Base-by-base conservation (phyloP, 2,888 invertebrate genomes). In the Plagodis pulveraria region DNA sequence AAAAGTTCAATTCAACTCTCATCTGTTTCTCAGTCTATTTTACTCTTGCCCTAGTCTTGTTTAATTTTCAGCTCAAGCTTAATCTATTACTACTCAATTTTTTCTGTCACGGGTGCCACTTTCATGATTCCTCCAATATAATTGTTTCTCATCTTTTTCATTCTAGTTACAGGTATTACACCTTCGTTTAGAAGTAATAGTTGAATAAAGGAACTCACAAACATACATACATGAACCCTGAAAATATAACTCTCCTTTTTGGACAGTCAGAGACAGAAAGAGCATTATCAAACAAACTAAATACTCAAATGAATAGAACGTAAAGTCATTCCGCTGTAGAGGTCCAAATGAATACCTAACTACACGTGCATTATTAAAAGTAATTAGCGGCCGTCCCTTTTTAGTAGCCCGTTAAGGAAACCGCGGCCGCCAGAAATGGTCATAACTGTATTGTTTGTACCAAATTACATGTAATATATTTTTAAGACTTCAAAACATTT, bases 311-410 rank as follows among this genome's bases (percentile, higher is more conserved):
- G 45, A 66, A 64, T 68, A 67, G 62, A 76, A 66, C 58, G 50
- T 55, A 63, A 69, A 57, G 57, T 67, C 58, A 63, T 67, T 73
- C 73, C 70, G 65, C 71, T 72, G 68, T 62, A 71, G 65, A 77
- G 68, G 71, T 75, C 71, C 65, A 68, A 71, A 79, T 79, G 76
- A 76, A 77, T 75, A 76, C 68, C 63, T 70, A 70, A 73, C 68
- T 71, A 77, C 69, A 71, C 70, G 68, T 77, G 78, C 77, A 81
- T 86, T 80, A 84, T 87, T 85, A 78, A 84, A 77, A 81, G 80
- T 81, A 84, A 86, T 88, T 86, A 87, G 76, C 78, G 50, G 71
- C 73, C 72, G 77, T 77, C 82, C 86, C 82, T 83, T 84, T 80
- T 77, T 74, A 76, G 77, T 73, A 73, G 72, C 63, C 78, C 76